Percentiles rank a stretch among this genome's conserved stretches.
These are phyloP conservation scores for Hydractinia echinata DNA, from an alignment of 30 jellyfish, hydroid and myxozoan species.

Conservation along the genomic window DNA sequence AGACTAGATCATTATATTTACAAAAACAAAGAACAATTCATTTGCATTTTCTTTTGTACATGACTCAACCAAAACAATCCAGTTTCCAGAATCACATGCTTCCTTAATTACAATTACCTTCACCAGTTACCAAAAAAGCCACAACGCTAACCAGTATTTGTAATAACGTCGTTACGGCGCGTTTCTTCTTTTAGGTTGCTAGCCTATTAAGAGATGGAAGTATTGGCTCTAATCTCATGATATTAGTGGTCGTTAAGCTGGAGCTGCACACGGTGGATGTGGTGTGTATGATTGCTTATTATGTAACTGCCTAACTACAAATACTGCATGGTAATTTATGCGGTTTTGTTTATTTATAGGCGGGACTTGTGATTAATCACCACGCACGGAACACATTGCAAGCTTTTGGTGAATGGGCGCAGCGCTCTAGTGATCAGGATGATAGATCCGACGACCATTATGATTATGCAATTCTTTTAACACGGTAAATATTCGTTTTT, in stretches of 20 bases:
- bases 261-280: constrained; percentile 83
- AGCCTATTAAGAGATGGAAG: constrained; percentile 75
- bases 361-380: constrained; percentile 90
- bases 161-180: not conserved
- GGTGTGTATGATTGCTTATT: constrained; percentile 34
- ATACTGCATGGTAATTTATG: too few species aligned
- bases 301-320: not conserved
- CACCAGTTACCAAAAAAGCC: not conserved
- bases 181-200: constrained; percentile 54
- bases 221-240: constrained; percentile 78
- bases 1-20: too few species aligned
- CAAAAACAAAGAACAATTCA: too few species aligned
- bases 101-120: too few species aligned
- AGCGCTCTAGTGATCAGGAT: constrained; percentile 87
- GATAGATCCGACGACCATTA: constrained; percentile 94
- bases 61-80: too few species aligned
- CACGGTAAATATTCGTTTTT: constrained; percentile 49
- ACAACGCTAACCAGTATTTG: not conserved
- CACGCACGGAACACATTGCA: constrained; percentile 86
- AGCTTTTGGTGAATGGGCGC: constrained; percentile 91
- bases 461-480: constrained; percentile 91
- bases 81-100: too few species aligned
- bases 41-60: too few species aligned
- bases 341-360: constrained; percentile 26
- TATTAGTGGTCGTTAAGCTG: constrained; percentile 63